phyloP scores from a whole-genome alignment of 2,113 vertebrate species.

The Toxotes jaculatrix region DNA sequence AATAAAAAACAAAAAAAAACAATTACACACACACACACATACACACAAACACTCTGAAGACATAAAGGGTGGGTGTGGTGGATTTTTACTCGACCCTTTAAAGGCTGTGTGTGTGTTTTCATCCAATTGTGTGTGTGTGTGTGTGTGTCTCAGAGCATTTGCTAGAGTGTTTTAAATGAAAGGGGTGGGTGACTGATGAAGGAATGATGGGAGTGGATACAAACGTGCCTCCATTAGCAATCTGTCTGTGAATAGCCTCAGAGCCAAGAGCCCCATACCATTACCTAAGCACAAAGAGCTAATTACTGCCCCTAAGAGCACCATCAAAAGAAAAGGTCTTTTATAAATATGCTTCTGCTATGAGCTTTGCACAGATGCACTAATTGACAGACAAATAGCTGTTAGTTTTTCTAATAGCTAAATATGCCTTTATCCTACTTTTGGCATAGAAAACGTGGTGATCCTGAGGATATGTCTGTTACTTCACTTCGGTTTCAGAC shows the following conservation, averaged over 20 bases:
- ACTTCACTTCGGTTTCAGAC: not conserved
- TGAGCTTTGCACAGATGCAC: constrained; percentile 38
- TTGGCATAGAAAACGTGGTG: constrained; percentile 2
- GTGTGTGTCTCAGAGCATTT: constrained; percentile 28
- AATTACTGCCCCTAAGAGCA: constrained; percentile 60
- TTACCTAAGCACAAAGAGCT: constrained; percentile 70
- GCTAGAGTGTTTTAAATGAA: constrained; percentile 62
- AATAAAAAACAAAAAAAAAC: not conserved
- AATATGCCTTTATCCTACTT: not conserved
- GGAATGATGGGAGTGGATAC: constrained; percentile 67
- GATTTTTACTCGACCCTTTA: constrained; percentile 55
- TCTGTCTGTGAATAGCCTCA: constrained; percentile 58
- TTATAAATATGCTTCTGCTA: constrained; percentile 47
- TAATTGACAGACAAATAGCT: constrained; percentile 52
- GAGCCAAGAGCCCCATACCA: constrained; percentile 60
- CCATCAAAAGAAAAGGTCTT: constrained; percentile 43
- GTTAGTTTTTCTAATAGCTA: constrained; percentile 40
- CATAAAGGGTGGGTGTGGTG: constrained; percentile 50
- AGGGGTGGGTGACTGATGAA: constrained; percentile 64
- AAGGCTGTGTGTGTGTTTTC: constrained; percentile 27
- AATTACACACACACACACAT: not conserved
- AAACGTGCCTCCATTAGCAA: constrained; percentile 74
- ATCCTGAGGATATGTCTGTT: not conserved
- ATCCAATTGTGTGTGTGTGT: not conserved
- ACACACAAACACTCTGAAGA: constrained; percentile 14